These are phyloP conservation scores for Elaphurus davidianus DNA, from an alignment of 2,113 vertebrate genomes.

Conservation along the genomic window DNA sequence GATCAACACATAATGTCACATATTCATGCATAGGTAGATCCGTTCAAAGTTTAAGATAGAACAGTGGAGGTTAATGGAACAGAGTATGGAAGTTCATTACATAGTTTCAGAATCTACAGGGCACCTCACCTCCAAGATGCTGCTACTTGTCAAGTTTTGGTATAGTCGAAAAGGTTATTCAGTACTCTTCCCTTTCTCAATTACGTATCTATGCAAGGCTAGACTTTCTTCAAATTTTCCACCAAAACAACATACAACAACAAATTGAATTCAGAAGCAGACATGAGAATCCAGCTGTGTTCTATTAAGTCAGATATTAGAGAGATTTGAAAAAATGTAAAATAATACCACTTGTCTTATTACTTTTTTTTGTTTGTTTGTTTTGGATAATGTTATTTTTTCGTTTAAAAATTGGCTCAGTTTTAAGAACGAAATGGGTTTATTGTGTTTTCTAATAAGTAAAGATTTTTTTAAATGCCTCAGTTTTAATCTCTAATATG, in stretches of 20 bases:
- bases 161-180: background rate
- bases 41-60: background rate
- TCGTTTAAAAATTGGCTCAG: background rate
- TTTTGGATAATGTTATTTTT: background rate
- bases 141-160: background rate
- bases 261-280: background rate
- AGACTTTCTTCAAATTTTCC: background rate
- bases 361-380: background rate
- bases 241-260: background rate
- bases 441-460: background rate
- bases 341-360: background rate
- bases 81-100: background rate
- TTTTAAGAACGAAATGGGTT: background rate
- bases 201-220: background rate
- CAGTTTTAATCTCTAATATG: background rate
- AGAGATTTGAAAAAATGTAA: background rate
- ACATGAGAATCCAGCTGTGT: background rate
- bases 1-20: background rate
- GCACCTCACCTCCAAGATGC: background rate
- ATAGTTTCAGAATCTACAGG: background rate
- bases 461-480: background rate
- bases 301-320: background rate
- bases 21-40: background rate
- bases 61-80: background rate
- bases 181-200: background rate